phyloP scores from a whole-genome alignment of 2,113 vertebrate species.

The Lamprotornis superbus region DNA sequence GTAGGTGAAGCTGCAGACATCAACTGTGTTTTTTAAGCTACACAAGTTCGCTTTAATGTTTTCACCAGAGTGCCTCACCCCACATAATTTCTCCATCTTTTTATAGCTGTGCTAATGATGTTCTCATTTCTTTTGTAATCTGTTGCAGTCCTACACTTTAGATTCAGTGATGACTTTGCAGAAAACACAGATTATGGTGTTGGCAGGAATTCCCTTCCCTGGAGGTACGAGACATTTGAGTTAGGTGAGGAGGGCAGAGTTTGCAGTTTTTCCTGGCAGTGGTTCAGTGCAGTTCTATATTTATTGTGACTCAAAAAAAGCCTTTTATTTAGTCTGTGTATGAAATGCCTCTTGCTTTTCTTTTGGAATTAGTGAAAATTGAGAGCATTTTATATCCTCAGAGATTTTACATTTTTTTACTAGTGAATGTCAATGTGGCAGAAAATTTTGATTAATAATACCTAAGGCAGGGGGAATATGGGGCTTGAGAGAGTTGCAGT shows the following conservation, averaged over 20 bases:
- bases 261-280: constrained; percentile 45
- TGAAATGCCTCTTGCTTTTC: not conserved
- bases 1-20: not conserved
- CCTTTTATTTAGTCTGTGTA: constrained; percentile 26
- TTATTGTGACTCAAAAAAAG: constrained; percentile 21
- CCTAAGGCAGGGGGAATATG: not conserved
- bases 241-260: constrained; percentile 47
- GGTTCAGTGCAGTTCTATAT: constrained; percentile 7
- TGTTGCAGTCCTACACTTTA: not conserved
- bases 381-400: not conserved
- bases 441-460: not conserved
- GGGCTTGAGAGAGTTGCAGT: not conserved
- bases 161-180: constrained; percentile 40
- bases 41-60: not conserved
- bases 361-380: not conserved
- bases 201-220: constrained; percentile 46
- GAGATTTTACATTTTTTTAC: constrained; percentile 5
- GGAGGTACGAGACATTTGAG: not conserved
- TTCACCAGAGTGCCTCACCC: not conserved
- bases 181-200: not conserved
- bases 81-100: not conserved
- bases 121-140: constrained; percentile 23
- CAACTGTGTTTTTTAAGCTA: not conserved
- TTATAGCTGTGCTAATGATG: constrained; percentile 14
- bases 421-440: not conserved